phyloP scores from a whole-genome alignment of 2,113 vertebrate genomes.

The Chaetodon trifascialis region DNA sequence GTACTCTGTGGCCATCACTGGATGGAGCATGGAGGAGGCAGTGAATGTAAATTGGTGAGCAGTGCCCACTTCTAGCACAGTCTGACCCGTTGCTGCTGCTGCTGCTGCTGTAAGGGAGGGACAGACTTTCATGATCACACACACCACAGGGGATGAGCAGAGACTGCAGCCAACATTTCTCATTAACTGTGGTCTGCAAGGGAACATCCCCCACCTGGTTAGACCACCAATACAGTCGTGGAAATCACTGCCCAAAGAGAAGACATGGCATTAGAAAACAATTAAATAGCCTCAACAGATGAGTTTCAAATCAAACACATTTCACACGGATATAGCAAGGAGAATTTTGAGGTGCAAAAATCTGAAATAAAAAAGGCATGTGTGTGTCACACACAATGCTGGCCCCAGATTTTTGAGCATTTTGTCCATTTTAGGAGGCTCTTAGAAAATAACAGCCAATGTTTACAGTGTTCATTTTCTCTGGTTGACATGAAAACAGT shows the following conservation, averaged over 20 bases:
- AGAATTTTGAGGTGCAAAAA: not conserved
- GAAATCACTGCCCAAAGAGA: conserved; percentile 18
- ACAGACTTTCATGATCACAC: conserved; percentile 6
- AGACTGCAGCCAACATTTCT: conserved; percentile 37
- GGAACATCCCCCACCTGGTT: conserved; percentile 41
- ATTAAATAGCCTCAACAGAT: not conserved
- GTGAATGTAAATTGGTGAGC: not conserved
- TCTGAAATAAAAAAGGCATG: not conserved
- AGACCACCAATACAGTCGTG: not conserved
- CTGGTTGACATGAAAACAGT: not conserved
- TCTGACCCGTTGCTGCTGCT: conserved; percentile 21
- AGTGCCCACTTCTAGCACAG: not conserved
- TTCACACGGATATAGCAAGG: not conserved
- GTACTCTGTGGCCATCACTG: not conserved
- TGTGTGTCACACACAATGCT: not conserved
- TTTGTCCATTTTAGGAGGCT: not conserved
- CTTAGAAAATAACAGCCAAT: not conserved
- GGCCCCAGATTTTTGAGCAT: not conserved
- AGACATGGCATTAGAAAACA: not conserved
- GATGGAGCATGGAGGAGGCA: not conserved
- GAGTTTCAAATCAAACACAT: not conserved
- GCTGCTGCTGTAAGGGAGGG: conserved; percentile 9
- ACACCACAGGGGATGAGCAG: conserved; percentile 4
- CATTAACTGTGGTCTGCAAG: conserved; percentile 18
- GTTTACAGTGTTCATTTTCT: not conserved